A percentile compares a stretch with the other conserved stretches of the same genome.
These are phyloP conservation scores for Spialia ferax DNA, from an alignment of 2,888 invertebrate genomes.

Conservation along the genomic window DNA sequence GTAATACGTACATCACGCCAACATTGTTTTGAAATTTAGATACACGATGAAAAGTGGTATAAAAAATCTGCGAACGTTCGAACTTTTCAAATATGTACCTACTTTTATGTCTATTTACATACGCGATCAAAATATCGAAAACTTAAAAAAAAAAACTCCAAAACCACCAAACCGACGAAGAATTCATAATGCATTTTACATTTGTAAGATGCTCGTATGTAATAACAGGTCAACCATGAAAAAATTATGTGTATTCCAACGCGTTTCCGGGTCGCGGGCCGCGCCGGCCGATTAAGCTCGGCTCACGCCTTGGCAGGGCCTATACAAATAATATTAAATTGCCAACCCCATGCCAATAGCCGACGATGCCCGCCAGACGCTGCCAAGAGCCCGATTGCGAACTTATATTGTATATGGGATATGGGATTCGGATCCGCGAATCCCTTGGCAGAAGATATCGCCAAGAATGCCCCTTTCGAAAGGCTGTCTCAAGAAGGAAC, in stretches of 20 bases:
- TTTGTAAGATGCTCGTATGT: neutral
- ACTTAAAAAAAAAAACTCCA: no score
- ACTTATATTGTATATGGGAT: conserved; percentile 40
- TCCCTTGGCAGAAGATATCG: conserved; percentile 34
- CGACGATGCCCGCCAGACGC: conserved; percentile 55
- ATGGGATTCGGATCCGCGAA: conserved; percentile 35
- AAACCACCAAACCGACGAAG: neutral
- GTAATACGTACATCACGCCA: no score
- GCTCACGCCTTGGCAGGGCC: conserved; percentile 71
- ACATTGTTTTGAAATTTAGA: no score
- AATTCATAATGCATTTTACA: neutral
- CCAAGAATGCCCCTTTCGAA: conserved; percentile 1
- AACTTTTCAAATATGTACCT: no score
- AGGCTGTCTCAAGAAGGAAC: conserved; percentile 10
- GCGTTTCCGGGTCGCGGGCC: conserved; percentile 66
- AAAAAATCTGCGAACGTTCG: no score
- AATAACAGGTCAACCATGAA: conserved; percentile 23
- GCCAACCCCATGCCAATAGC: conserved; percentile 78
- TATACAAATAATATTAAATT: conserved; percentile 85
- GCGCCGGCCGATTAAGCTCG: conserved; percentile 61
- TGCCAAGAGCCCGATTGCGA: conserved; percentile 68
- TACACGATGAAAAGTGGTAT: no score
- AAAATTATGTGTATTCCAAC: conserved; percentile 50
- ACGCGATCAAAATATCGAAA: no score
- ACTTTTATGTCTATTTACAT: no score